These are phyloP conservation scores for Avahi laniger DNA, from an alignment of 2,797 vertebrate genomes.

Conservation along the genomic window DNA sequence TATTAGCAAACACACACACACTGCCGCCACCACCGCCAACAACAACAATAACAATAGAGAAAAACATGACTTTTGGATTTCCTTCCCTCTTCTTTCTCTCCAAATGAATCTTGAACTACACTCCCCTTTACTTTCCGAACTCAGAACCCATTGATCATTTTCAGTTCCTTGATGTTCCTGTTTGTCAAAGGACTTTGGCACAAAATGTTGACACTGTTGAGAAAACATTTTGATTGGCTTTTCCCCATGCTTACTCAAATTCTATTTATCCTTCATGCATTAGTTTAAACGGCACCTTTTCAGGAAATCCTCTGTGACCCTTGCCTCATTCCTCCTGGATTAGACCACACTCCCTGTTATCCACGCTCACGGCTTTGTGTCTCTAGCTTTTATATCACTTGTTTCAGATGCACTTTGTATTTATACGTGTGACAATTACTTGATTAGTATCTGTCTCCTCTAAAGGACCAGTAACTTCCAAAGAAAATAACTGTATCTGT, in stretches of 20 bases:
- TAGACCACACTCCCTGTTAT: not conserved
- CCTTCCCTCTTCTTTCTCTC: not conserved
- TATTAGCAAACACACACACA: not conserved
- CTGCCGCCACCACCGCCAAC: not conserved
- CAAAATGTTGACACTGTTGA: not conserved
- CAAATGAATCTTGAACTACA: not conserved
- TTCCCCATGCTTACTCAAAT: not conserved
- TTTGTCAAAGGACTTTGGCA: slow-evolving; percentile 14
- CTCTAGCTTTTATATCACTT: not conserved
- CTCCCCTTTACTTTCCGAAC: not conserved
- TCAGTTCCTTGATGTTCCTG: not conserved
- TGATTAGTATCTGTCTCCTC: not conserved
- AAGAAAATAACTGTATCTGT: not conserved
- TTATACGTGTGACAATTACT: not conserved
- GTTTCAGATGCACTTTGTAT: not conserved
- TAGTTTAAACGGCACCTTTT: not conserved
- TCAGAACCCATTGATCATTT: not conserved
- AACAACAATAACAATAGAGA: not conserved
- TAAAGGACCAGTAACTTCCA: not conserved
- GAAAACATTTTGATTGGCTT: not conserved
- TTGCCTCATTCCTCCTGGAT: not conserved
- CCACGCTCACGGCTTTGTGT: not conserved
- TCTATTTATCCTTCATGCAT: not conserved
- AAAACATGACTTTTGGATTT: not conserved
- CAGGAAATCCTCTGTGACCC: not conserved